A percentile compares a stretch with the other conserved stretches of the same genome.
These are phyloP conservation scores for Zaprionus davidi DNA, from an alignment of 1,140 invertebrate species.

Conservation along the genomic window DNA sequence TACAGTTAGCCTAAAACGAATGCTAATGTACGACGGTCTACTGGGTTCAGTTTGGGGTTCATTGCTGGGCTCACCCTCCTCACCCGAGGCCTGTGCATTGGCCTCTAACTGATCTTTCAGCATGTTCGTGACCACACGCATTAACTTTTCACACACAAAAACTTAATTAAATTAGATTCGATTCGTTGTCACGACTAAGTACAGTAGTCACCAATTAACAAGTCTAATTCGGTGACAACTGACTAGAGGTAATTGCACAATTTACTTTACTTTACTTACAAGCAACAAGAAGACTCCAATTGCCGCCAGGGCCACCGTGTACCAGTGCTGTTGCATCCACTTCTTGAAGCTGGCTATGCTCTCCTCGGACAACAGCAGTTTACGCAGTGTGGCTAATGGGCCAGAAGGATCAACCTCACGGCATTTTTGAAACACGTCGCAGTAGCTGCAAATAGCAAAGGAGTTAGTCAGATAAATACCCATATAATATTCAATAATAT, in stretches of 20 bases:
- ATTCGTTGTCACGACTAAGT: not conserved
- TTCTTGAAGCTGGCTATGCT: conserved; percentile 93
- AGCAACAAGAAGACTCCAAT: conserved; percentile 90
- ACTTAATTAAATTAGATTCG: conserved; percentile 15
- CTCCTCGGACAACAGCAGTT: conserved; percentile 94
- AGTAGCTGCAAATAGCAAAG: conserved; percentile 88
- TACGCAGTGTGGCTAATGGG: conserved; percentile 95
- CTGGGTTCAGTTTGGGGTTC: conserved; percentile 33
- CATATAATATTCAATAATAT: not conserved
- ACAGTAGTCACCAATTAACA: conserved; percentile 5
- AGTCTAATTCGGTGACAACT: not conserved
- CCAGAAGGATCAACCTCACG: conserved; percentile 97
- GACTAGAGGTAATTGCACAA: not conserved
- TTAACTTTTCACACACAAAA: conserved; percentile 60
- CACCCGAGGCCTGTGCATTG: conserved; percentile 59
- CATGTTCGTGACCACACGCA: conserved; percentile 72
- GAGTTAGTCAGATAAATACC: not conserved
- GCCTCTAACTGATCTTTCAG: conserved; percentile 79
- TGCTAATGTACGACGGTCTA: conserved; percentile 31
- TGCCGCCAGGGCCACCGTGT: conserved; percentile 91
- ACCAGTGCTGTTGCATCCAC: conserved; percentile 94
- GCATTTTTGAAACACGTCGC: conserved; percentile 99
- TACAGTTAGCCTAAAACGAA: conserved; percentile 38
- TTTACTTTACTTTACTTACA: conserved; percentile 86
- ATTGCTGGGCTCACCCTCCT: conserved; percentile 48